Evolutionary conservation across 2,113 vertebrate species (phyloP).

Genomic region (Phoxinus phoxinus): DNA sequence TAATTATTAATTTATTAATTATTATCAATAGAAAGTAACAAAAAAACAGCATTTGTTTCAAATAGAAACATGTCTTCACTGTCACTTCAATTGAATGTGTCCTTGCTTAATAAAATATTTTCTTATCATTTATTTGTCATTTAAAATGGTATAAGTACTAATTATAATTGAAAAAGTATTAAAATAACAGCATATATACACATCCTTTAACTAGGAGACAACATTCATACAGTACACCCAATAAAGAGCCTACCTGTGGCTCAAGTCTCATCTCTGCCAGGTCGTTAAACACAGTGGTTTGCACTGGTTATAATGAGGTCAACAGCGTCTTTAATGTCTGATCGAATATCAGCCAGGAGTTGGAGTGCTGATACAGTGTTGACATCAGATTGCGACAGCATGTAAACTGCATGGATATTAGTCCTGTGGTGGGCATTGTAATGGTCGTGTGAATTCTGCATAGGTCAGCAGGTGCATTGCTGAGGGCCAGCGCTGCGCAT

Average conservation of each 20-base stretch:
- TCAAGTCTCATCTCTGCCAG: constrained; percentile 5
- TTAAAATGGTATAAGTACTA: not conserved
- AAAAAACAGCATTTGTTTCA: not conserved
- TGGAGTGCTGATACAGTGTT: not conserved
- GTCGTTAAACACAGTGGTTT: not conserved
- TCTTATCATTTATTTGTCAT: not conserved
- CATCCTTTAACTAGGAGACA: not conserved
- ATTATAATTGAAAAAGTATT: not conserved
- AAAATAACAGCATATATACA: not conserved
- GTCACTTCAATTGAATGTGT: not conserved
- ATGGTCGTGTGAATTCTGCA: not conserved
- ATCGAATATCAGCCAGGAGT: not conserved
- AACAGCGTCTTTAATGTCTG: constrained; percentile 26
- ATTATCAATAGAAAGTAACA: not conserved
- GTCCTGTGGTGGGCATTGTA: not conserved
- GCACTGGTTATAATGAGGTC: constrained; percentile 32
- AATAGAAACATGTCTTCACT: not conserved
- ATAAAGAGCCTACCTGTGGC: not conserved
- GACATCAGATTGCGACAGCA: constrained; percentile 18
- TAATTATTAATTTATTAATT: no score
- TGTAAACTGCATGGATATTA: constrained; percentile 33
- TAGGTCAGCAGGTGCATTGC: constrained; percentile 32
- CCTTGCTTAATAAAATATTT: not conserved
- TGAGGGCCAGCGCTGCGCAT: not conserved
- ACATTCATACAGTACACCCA: not conserved